Evolutionary conservation across 2,888 invertebrate genomes (phyloP).

Genomic region (Leptothorax acervorum): DNA sequence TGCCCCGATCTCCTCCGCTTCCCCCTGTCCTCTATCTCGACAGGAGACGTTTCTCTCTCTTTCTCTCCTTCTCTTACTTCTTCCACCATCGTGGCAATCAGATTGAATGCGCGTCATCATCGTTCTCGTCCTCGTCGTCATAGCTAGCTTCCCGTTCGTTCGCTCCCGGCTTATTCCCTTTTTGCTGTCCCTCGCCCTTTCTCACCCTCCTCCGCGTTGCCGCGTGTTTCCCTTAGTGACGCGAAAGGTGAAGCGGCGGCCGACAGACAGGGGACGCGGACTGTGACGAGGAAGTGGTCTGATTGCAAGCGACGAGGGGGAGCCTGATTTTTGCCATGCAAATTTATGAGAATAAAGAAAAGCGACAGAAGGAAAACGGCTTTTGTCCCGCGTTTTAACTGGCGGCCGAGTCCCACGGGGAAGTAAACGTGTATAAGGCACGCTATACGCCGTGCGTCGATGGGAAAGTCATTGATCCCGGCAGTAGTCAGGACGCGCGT

Average conservation of each 20-base stretch:
- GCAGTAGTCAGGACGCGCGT: conserved; percentile 19
- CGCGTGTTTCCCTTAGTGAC: conserved; percentile 45
- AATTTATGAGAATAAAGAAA: conserved; percentile 66
- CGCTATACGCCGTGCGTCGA: not conserved
- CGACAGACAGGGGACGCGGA: not conserved
- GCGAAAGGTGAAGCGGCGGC: conserved; percentile 40
- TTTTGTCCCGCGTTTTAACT: conserved; percentile 42
- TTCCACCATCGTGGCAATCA: conserved; percentile 69
- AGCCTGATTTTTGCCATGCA: conserved; percentile 75
- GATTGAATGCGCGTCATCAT: conserved; percentile 77
- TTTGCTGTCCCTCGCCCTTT: conserved; percentile 41
- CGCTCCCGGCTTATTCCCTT: conserved; percentile 57
- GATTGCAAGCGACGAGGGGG: conserved; percentile 63
- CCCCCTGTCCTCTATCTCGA: not conserved
- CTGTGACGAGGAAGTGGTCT: conserved; percentile 16
- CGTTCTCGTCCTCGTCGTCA: conserved; percentile 69
- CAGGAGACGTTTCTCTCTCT: conserved; percentile 9
- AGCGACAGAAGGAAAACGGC: conserved; percentile 43
- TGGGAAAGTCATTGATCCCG: conserved; percentile 52
- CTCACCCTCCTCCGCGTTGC: conserved; percentile 5
- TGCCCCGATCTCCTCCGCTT: conserved; percentile 52
- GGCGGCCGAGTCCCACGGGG: conserved; percentile 23
- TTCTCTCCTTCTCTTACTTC: not conserved
- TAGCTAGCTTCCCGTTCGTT: conserved; percentile 46
- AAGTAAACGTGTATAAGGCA: not conserved